phyloP scores from a whole-genome alignment of 2,113 vertebrate genomes.

The Peromyscus californicus region DNA sequence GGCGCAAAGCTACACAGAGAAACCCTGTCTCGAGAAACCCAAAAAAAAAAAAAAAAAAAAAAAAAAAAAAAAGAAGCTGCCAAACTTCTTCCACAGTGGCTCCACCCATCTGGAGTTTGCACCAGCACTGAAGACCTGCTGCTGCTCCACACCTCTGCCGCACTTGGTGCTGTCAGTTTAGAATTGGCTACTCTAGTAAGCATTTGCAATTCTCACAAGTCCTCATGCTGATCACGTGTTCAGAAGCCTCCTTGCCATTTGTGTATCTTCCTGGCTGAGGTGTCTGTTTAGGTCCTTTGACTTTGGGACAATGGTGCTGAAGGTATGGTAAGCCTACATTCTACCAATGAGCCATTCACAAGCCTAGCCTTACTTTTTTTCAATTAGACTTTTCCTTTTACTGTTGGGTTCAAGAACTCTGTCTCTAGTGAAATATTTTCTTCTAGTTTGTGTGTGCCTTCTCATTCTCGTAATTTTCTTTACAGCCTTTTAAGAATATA shows the following conservation, averaged over 20 bases:
- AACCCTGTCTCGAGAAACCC: no score
- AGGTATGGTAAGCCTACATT: background rate
- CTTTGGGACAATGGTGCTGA: background rate
- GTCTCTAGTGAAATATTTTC: conserved; percentile 45
- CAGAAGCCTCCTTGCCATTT: background rate
- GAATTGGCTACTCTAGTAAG: background rate
- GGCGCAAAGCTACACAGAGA: no score
- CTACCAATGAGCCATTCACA: background rate
- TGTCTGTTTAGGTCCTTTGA: background rate
- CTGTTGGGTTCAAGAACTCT: background rate
- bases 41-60: no score
- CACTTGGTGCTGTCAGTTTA: background rate
- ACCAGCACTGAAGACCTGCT: background rate
- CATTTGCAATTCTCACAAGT: background rate
- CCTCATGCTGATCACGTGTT: background rate
- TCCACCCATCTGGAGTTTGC: background rate
- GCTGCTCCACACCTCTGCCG: background rate
- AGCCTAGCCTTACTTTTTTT: background rate
- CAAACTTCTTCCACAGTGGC: background rate
- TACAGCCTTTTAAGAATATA: conserved; percentile 22
- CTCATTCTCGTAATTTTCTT: background rate
- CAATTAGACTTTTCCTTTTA: background rate
- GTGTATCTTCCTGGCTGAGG: background rate
- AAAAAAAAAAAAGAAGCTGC: background rate
- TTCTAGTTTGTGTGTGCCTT: background rate